Conservation (phyloP, 23 tunicate genomes). For the Phallusia fumigata region DNA sequence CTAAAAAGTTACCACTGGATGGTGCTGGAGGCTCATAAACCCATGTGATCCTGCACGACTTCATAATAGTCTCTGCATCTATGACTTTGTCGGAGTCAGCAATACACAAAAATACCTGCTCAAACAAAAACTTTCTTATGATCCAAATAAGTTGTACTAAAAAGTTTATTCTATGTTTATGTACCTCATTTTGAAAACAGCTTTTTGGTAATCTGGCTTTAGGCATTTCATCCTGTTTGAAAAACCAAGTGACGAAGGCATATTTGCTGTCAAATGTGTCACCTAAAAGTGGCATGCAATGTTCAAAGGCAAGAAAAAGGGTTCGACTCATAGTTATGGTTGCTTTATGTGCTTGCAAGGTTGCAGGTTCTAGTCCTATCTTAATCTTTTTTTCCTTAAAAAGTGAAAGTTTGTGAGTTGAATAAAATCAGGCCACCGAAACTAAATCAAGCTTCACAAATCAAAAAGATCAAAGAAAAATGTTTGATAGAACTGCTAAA, state of each 20-base stretch:
- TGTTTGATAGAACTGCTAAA: too few relatives aligned
- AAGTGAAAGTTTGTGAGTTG: too few relatives aligned
- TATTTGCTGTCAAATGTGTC: conserved; percentile 6
- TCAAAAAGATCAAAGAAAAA: too few relatives aligned
- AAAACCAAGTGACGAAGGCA: conserved; percentile 66
- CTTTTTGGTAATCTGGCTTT: conserved; percentile 18
- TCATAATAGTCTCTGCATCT: conserved; percentile 57
- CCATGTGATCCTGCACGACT: conserved; percentile 22
- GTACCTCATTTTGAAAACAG: conserved; percentile 39
- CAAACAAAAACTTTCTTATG: not conserved
- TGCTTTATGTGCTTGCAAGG: too few relatives aligned
- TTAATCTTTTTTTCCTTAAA: too few relatives aligned
- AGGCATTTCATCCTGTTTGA: conserved; percentile 45
- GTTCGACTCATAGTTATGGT: too few relatives aligned
- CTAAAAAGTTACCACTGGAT: not conserved
- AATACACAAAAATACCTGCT: conserved; percentile 43
- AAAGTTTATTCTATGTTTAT: not conserved
- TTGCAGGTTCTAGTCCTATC: too few relatives aligned
- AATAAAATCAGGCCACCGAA: too few relatives aligned
- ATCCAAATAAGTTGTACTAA: not conserved
- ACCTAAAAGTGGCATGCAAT: too few relatives aligned
- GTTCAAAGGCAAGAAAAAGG: too few relatives aligned
- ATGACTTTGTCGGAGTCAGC: conserved; percentile 24
- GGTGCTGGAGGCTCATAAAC: not conserved
- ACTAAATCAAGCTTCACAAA: too few relatives aligned